Base-by-base conservation (phyloP, 2,888 invertebrate species). In the Petrolisthes manimaculis region DNA sequence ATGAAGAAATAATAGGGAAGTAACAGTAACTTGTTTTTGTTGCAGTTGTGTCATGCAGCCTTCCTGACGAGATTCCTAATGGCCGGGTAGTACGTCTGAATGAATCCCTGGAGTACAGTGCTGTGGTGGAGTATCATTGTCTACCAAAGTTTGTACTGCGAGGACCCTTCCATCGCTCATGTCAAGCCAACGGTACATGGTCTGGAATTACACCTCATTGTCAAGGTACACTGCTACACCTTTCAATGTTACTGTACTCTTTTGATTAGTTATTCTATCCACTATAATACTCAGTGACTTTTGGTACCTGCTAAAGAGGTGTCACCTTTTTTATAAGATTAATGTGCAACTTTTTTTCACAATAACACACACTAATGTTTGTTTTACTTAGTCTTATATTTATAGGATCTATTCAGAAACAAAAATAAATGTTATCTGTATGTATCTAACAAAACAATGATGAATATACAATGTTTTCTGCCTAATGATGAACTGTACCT, bases 51-150 rank as follows among this genome's bases (percentile, higher is more conserved):
- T 96, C 97, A 92, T 98, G 97, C 93, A 96, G 95, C 88, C 95
- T 96, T 84, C 97, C 97, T 0, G 94, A 95, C 61, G 94, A 90
- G 18, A 96, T 97, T 82, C 96, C 97, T 91, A 97, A 97, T 92
- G 97, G 97, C 0, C 95, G 97, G 87, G 96, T 97, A 24, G 97
- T 97, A 92, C 95, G 97, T 67, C 95, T 97, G 88, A 97, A 98
- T 92, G 96, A 96, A 82, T 96, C 97, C 0, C 97, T 97, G 0
- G 94, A 95, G 0, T 98, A 96, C 93, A 96, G 96, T 56, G 96
- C 97, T 85, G 96, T 96, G 0, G 96, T 97, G 0, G 97, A 97
- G 92, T 97, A 97, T 93, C 97, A 97, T 92, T 98, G 98, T 92
- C 93, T 97, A 87, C 97, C 97, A 3, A 96, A 96, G 92, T 97